A percentile compares a stretch with the other conserved stretches of the same genome.
phyloP scores from a whole-genome alignment of 2,113 vertebrate genomes.

The Montifringilla adamsi region DNA sequence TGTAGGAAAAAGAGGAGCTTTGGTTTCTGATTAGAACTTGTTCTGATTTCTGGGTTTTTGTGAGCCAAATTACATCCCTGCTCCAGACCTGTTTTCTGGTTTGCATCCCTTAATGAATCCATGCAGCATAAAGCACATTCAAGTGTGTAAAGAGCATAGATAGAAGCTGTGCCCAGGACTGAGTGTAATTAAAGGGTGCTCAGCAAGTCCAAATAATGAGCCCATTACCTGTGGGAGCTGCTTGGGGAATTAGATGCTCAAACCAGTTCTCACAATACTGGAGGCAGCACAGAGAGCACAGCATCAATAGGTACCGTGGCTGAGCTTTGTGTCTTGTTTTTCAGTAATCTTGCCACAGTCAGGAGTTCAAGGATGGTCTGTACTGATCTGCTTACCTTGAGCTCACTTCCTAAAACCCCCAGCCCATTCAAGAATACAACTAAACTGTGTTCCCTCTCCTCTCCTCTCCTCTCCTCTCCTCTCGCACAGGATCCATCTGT shows the following conservation, averaged over 20 bases:
- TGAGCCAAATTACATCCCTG: not conserved
- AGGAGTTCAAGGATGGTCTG: not conserved
- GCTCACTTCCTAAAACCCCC: not conserved
- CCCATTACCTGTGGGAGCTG: not conserved
- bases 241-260: not conserved
- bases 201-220: not conserved
- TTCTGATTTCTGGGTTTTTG: not conserved
- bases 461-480: not conserved
- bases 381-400: not conserved
- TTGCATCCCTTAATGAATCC: not conserved
- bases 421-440: not conserved
- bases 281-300: not conserved
- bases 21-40: not conserved
- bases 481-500: not conserved
- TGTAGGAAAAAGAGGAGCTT: not conserved
- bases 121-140: not conserved
- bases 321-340: not conserved
- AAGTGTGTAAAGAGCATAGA: not conserved
- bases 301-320: not conserved
- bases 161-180: not conserved
- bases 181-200: conserved; percentile 18
- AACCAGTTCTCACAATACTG: not conserved
- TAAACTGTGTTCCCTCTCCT: not conserved
- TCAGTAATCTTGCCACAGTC: not conserved
- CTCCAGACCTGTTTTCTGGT: not conserved